A percentile compares a stretch with the other conserved stretches of the same genome.
Conservation (phyloP, 2,888 invertebrate genomes). For the Sminthurinus aureus region DNA sequence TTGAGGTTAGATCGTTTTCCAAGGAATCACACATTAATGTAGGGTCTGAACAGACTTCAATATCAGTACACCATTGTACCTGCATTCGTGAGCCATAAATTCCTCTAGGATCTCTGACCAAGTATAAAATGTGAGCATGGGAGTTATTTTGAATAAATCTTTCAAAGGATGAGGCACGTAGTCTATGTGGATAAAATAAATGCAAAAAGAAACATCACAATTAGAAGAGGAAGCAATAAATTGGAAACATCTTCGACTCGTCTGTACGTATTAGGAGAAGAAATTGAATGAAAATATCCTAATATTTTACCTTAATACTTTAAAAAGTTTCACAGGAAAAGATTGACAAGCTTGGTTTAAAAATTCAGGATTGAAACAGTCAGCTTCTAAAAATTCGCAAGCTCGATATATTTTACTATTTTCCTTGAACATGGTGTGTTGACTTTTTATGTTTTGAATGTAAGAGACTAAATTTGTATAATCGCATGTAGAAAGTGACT, state of each 20-base stretch:
- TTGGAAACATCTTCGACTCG: too few relatives aligned
- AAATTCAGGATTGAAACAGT: constrained; percentile 19
- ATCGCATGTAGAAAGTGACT: background rate
- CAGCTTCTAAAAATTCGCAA: constrained; percentile 20
- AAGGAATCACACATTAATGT: constrained; percentile 4
- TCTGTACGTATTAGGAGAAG: too few relatives aligned
- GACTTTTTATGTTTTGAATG: background rate
- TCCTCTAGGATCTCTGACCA: constrained; percentile 26
- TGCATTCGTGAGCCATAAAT: constrained; percentile 25
- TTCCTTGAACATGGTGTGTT: background rate
- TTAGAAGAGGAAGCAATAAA: too few relatives aligned
- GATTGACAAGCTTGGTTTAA: constrained; percentile 9
- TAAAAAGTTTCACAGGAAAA: constrained; percentile 35
- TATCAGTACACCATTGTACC: constrained; percentile 25
- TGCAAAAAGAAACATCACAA: background rate
- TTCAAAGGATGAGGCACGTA: background rate
- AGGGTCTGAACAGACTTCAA: background rate
- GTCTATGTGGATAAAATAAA: background rate
- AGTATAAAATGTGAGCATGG: constrained; percentile 6
- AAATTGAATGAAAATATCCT: too few relatives aligned
- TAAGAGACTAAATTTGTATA: background rate
- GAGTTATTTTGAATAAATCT: constrained; percentile 7
- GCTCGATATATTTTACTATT: constrained; percentile 29
- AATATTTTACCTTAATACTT: constrained; percentile 28
- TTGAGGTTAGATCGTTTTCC: background rate